Evolutionary conservation across 2,113 vertebrate genomes (phyloP).

Genomic region (Tupaia tana): DNA sequence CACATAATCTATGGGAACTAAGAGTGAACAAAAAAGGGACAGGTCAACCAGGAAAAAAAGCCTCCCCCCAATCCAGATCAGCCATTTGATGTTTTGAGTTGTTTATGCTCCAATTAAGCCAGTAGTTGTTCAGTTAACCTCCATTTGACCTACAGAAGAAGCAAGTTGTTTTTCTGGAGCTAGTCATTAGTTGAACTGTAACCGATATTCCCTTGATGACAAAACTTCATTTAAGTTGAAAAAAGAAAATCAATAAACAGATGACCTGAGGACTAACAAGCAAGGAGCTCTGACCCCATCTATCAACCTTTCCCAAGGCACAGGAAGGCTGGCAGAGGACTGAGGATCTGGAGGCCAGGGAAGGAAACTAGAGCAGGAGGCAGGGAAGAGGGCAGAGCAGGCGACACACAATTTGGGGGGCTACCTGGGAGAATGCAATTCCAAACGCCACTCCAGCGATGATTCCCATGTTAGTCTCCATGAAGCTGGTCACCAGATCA

Average conservation of each 20-base stretch:
- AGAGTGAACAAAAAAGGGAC: constrained; percentile 10
- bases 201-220: constrained; percentile 87
- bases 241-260: constrained; percentile 89
- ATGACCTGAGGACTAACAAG: constrained; percentile 87
- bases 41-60: constrained; percentile 40
- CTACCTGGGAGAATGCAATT: constrained; percentile 98
- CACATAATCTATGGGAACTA: not conserved
- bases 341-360: constrained; percentile 1
- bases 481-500: constrained; percentile 96
- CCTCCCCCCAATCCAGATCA: constrained; percentile 76
- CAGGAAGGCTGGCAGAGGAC: constrained; percentile 4
- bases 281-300: constrained; percentile 81
- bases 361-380: not conserved
- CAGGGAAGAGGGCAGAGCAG: not conserved
- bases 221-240: constrained; percentile 89
- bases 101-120: constrained; percentile 87
- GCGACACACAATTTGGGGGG: not conserved
- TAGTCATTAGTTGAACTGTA: constrained; percentile 87
- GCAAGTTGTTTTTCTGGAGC: constrained; percentile 84
- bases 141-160: constrained; percentile 86
- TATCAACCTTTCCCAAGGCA: constrained; percentile 78
- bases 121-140: constrained; percentile 88
- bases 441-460: constrained; percentile 98
- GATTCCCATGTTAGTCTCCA: constrained; percentile 98
- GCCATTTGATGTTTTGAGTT: constrained; percentile 83